Percentiles rank a stretch among this genome's conserved stretches.
Conservation (phyloP, 1,140 invertebrate species). For the Pogonus chalceus region DNA sequence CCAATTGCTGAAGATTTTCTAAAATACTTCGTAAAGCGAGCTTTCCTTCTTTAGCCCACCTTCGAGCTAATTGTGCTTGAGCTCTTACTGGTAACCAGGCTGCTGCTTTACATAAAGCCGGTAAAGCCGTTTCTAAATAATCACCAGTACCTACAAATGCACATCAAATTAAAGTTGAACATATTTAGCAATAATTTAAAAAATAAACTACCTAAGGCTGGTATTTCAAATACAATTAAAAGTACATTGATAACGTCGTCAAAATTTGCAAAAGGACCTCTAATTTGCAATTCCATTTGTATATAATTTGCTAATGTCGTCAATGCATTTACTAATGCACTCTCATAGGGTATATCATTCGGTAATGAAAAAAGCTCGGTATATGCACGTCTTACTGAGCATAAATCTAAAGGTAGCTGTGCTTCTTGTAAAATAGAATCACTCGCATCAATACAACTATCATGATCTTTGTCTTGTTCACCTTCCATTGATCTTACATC, state of each 20-base stretch:
- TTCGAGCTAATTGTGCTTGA: conserved; percentile 69
- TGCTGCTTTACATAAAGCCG: conserved; percentile 69
- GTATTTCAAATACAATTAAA: conserved; percentile 81
- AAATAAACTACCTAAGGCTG: conserved; percentile 50
- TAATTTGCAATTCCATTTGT: conserved; percentile 60
- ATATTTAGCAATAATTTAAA: not conserved
- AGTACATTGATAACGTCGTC: conserved; percentile 64
- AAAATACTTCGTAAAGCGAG: conserved; percentile 61
- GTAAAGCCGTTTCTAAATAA: conserved; percentile 72
- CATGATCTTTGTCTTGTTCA: conserved; percentile 76
- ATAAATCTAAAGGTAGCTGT: conserved; percentile 37
- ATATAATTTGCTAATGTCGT: conserved; percentile 61
- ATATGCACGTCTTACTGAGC: conserved; percentile 54
- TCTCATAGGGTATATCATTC: conserved; percentile 44
- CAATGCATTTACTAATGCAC: conserved; percentile 69
- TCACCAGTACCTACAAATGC: conserved; percentile 52
- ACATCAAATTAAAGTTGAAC: not conserved
- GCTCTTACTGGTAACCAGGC: conserved; percentile 59
- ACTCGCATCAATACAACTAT: conserved; percentile 40
- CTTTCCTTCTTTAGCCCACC: conserved; percentile 66
- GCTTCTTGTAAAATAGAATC: conserved; percentile 16
- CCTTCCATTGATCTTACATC: conserved; percentile 58
- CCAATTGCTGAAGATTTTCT: conserved; percentile 75
- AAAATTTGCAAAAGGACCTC: conserved; percentile 39
- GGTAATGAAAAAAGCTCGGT: conserved; percentile 41